Base-by-base conservation (phyloP, 2,797 vertebrate genomes). In the Sebastes trivittatus region DNA sequence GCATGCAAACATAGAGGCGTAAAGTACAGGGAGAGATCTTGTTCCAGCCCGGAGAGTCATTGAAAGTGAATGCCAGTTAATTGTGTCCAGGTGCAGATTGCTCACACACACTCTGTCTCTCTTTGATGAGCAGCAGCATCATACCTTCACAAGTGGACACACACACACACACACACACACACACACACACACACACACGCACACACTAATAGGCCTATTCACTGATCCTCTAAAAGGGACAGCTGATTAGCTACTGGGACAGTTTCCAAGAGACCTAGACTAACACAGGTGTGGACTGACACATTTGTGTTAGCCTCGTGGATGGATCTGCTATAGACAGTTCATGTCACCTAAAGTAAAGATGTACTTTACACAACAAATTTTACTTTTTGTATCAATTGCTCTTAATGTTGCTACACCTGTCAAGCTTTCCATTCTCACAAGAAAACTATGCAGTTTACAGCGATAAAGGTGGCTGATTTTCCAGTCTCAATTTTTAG, bases 71-170 rank as follows among this genome's bases (percentile, higher is more conserved):
- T 60, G 76, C 42, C 34, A 75, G 38, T 79, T 93, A 89, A 94
- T 88, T 85, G 73, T 70, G 74, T 90, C 86, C 92, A 94, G 92
- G 88, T 93, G 92, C 77, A 76, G 71, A 69, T 75, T 81, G 75
- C 72, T 72, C 67, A 80, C 34, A 60, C 63, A 73, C 58, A 72
- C 58, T 66, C 63, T 75, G 60, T 60, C 22, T 61, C 74, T 86
- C 20, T 68, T 56, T 77, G 77, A 79, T 71, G 82, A 90, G 72
- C 63, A 27, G 65, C 78, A 65, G 27, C 54, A 58, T 56, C 34
- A 46, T 22, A 60, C 65, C 52, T 49, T n/a, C 79, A 72, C 56
- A 75, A 75, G 32, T 65, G 20, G 61, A 82, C 7, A 64, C 27
- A 60, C 58, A 22, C 30, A 36, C 7, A 64, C 27, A 34, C 7